phyloP scores from a whole-genome alignment of 1,140 invertebrate genomes.

The Ooceraea biroi region DNA sequence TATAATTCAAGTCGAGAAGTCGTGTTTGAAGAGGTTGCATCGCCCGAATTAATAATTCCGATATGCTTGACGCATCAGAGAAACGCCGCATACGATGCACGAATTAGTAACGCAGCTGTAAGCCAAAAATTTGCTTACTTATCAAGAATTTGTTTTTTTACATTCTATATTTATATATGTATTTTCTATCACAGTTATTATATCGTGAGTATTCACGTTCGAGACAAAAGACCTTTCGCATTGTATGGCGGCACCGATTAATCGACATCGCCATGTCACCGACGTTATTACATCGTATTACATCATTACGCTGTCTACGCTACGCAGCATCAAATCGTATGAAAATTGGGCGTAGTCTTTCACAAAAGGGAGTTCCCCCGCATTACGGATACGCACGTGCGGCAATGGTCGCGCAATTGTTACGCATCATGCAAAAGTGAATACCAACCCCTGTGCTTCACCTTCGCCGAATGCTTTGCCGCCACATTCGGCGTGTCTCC shows the following conservation, averaged over 20 bases:
- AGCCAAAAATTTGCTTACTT: too few species aligned
- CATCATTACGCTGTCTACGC: background rate
- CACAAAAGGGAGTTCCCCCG: background rate
- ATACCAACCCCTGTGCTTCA: background rate
- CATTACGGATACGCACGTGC: background rate
- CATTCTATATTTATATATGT: too few species aligned
- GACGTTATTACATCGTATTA: background rate
- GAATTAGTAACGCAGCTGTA: too few species aligned
- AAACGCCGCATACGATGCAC: too few species aligned
- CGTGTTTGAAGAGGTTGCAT: background rate
- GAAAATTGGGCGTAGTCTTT: slow-evolving; percentile 21
- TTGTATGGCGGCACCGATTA: slow-evolving; percentile 1
- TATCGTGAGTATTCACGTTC: too few species aligned
- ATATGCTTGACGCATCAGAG: too few species aligned
- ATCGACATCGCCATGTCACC: background rate
- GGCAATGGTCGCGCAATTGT: background rate
- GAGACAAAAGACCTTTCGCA: background rate
- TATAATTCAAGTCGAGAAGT: background rate
- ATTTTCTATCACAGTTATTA: too few species aligned
- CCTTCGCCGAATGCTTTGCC: too few species aligned
- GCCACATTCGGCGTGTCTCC: slow-evolving; percentile 38
- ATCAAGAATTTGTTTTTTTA: too few species aligned
- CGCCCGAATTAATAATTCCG: too few species aligned
- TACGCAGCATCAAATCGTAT: slow-evolving; percentile 16
- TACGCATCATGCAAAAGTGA: slow-evolving; percentile 7